phyloP scores from a whole-genome alignment of 2,797 vertebrate genomes.

The Malacoraja senta region DNA sequence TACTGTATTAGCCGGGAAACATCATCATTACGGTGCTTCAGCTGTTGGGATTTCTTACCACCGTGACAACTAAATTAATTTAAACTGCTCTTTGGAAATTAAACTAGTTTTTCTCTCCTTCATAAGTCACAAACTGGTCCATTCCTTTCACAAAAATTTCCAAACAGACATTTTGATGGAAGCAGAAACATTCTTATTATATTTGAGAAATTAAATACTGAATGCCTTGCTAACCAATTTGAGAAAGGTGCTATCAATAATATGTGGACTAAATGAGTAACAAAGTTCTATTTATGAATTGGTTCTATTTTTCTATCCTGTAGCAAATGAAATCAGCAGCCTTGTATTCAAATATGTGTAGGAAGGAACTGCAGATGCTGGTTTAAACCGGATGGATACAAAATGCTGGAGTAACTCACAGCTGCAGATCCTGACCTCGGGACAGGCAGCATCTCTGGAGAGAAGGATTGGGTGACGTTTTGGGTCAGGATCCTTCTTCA shows the following conservation, averaged over 20 bases:
- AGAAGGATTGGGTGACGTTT: no score
- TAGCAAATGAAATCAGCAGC: neutral
- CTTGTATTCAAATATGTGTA: neutral
- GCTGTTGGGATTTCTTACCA: neutral
- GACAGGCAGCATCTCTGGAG: no score
- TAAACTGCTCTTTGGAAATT: neutral
- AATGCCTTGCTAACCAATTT: neutral
- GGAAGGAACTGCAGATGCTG: no score
- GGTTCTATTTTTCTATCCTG: neutral
- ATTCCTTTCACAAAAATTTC: neutral
- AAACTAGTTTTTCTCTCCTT: neutral
- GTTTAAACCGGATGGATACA: no score
- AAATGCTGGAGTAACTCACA: no score
- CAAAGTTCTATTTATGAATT: neutral
- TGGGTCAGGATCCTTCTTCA: no score
- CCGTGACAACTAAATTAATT: conserved; percentile 2
- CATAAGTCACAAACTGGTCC: neutral
- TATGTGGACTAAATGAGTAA: neutral
- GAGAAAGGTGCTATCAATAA: neutral
- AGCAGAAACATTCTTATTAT: neutral
- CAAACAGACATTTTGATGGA: neutral
- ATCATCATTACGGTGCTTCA: neutral
- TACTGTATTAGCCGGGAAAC: neutral
- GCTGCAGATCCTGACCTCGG: no score
- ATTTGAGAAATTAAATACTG: neutral